Conservation (phyloP, 2,113 vertebrate species). For the Cinclus cinclus region DNA sequence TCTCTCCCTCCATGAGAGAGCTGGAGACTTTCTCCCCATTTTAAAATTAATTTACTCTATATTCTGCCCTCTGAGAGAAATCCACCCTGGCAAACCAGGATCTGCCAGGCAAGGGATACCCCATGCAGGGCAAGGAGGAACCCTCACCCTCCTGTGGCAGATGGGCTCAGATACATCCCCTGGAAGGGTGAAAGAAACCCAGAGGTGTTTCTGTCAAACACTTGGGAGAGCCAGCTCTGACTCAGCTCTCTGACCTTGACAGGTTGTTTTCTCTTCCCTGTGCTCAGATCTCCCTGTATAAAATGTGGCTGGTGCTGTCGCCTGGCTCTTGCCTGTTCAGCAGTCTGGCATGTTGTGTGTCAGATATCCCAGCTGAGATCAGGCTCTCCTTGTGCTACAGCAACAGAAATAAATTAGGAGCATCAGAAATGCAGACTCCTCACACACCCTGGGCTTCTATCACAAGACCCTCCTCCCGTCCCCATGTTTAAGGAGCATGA, state of each 20-base stretch:
- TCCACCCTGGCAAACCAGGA: neutral
- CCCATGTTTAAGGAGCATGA: neutral
- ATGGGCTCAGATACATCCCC: fast-evolving
- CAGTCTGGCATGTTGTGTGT: neutral
- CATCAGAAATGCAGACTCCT: neutral
- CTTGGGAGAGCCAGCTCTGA: neutral
- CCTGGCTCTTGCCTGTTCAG: neutral
- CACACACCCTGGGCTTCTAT: neutral
- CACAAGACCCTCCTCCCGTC: neutral
- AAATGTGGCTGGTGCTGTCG: neutral
- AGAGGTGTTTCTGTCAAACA: neutral
- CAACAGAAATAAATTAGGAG: neutral
- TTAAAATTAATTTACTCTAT: neutral
- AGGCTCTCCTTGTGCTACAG: neutral
- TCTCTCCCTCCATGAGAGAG: neutral
- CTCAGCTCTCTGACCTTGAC: neutral
- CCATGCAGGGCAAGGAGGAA: fast-evolving
- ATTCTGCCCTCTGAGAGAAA: neutral
- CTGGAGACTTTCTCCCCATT: neutral
- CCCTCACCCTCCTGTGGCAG: neutral
- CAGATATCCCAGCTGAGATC: slow-evolving; percentile 6
- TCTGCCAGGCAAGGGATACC: neutral
- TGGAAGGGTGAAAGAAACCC: neutral
- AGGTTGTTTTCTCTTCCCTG: neutral
- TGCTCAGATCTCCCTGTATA: neutral